A percentile compares a stretch with the other conserved stretches of the same genome.
Conservation (phyloP, 2,113 vertebrate genomes). For the Dermatemys mawii region DNA sequence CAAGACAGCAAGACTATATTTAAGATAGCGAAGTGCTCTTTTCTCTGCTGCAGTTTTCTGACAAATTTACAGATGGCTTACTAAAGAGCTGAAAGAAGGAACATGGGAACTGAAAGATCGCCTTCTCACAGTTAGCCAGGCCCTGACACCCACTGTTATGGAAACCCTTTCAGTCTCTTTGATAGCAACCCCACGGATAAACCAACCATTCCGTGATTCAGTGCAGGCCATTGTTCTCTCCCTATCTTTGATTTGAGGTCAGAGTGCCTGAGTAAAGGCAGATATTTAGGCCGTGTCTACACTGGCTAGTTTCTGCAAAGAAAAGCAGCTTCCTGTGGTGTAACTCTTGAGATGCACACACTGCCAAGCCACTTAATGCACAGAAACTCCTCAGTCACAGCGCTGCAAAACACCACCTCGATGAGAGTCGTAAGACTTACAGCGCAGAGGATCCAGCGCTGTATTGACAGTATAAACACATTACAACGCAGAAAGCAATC, state of each 20-base stretch:
- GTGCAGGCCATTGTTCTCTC: not conserved
- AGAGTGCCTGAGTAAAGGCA: not conserved
- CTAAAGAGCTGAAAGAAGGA: slow-evolving; percentile 17
- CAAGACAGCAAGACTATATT: not conserved
- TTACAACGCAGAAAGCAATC: no score
- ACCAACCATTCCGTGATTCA: not conserved
- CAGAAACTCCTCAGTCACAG: no score
- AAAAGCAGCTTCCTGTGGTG: no score
- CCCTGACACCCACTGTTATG: slow-evolving; percentile 62
- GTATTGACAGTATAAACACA: no score
- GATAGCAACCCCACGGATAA: not conserved
- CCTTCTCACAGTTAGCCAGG: slow-evolving; percentile 28
- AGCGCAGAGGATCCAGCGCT: no score
- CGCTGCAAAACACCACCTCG: no score
- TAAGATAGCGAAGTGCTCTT: not conserved
- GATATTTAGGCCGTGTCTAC: not conserved
- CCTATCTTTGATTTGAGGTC: not conserved
- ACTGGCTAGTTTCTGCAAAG: no score
- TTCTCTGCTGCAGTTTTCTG: not conserved
- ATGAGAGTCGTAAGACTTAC: no score
- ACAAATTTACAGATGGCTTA: slow-evolving; percentile 19
- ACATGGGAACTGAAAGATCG: slow-evolving; percentile 8
- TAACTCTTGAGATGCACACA: no score
- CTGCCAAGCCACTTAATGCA: no score
- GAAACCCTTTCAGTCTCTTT: slow-evolving; percentile 34